These are phyloP conservation scores for Rhaphigaster nebulosa DNA, from an alignment of 2,888 invertebrate genomes.

Conservation along the genomic window DNA sequence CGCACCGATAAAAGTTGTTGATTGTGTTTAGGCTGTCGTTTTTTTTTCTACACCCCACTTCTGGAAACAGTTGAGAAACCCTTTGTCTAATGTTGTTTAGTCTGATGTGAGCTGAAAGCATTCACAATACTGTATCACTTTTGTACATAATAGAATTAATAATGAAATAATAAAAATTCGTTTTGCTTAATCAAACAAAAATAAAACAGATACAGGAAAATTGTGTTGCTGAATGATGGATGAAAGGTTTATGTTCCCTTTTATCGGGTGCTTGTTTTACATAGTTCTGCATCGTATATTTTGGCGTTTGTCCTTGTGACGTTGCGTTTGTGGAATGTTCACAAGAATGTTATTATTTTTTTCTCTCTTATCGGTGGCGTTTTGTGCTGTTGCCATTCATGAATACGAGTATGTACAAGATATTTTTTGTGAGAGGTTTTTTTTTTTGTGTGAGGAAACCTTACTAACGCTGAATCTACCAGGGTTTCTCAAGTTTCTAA, in stretches of 20 bases:
- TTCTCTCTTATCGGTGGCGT: neutral
- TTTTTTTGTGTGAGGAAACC: neutral
- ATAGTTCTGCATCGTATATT: neutral
- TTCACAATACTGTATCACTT: neutral
- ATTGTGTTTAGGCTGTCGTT: neutral
- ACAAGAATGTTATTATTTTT: neutral
- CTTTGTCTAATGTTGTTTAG: neutral
- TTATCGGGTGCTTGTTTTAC: neutral
- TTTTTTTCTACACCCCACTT: neutral
- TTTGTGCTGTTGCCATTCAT: neutral
- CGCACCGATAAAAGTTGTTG: neutral
- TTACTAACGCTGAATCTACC: neutral
- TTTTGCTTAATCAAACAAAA: neutral
- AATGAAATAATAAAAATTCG: neutral
- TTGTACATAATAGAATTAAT: neutral
- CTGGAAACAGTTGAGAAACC: neutral
- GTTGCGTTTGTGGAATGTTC: conserved; percentile 6
- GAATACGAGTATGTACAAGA: neutral
- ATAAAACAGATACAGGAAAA: neutral
- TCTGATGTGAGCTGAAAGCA: neutral
- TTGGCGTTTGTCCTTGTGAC: conserved; percentile 8
- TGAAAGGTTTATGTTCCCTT: neutral
- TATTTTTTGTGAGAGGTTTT: neutral
- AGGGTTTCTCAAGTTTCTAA: neutral
- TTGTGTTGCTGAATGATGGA: too few species aligned